These are phyloP conservation scores for Pheosia gnoma DNA, from an alignment of 2,888 invertebrate genomes.

Conservation along the genomic window DNA sequence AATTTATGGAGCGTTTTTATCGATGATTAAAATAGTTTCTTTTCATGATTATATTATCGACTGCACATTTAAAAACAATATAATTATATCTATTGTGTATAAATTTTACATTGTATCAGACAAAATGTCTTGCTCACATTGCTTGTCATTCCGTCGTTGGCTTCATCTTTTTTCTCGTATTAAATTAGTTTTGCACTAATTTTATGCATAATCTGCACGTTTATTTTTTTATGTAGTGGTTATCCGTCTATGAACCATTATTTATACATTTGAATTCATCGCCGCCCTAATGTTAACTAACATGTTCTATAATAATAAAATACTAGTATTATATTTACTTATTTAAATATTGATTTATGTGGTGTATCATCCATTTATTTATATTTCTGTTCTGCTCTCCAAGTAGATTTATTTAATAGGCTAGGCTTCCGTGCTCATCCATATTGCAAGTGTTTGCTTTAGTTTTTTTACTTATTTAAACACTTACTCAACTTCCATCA, in stretches of 20 bases:
- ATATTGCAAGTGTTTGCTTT: too few species aligned
- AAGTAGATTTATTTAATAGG: neutral
- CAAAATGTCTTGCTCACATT: neutral
- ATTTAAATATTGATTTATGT: constrained; percentile 49
- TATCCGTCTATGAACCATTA: constrained; percentile 60
- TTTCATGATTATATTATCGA: too few species aligned
- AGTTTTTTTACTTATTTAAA: too few species aligned
- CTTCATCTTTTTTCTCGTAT: too few species aligned
- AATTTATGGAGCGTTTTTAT: too few species aligned
- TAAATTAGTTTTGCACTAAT: constrained; percentile 3
- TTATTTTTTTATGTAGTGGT: constrained; percentile 59
- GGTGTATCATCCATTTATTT: constrained; percentile 41
- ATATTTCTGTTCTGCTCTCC: constrained; percentile 29
- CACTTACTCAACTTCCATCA: too few species aligned
- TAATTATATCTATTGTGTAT: too few species aligned
- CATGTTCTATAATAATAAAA: constrained; percentile 70
- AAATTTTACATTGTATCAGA: too few species aligned
- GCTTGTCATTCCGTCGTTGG: neutral
- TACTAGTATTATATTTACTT: constrained; percentile 44
- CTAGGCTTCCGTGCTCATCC: neutral
- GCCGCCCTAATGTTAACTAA: constrained; percentile 68
- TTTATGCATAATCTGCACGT: constrained; percentile 14
- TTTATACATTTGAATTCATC: constrained; percentile 66
- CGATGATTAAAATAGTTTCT: too few species aligned
- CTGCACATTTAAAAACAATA: too few species aligned